Evolutionary conservation across 2,113 vertebrate genomes (phyloP).

Genomic region (Hippocampus abdominalis): DNA sequence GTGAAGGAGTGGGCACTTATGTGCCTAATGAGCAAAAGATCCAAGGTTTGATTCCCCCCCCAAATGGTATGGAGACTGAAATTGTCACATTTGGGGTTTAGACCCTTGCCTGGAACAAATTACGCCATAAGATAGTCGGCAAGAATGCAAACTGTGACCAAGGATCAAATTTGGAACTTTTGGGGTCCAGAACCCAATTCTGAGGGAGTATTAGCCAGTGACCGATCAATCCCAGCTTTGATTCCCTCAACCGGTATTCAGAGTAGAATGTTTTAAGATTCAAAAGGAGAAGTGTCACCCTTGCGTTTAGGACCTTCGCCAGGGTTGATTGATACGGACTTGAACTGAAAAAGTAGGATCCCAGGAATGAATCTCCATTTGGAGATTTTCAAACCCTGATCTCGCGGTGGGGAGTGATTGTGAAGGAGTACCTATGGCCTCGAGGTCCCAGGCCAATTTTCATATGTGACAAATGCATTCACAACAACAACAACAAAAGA

Average conservation of each 20-base stretch:
- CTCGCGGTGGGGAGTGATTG: background rate
- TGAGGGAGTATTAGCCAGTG: too few species aligned
- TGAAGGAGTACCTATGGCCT: too few species aligned
- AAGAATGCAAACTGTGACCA: background rate
- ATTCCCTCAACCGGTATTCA: background rate
- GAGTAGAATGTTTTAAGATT: too few species aligned
- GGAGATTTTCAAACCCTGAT: background rate
- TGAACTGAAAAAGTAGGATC: too few species aligned
- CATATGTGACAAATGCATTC: background rate
- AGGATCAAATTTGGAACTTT: too few species aligned
- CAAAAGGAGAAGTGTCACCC: too few species aligned
- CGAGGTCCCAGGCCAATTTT: background rate
- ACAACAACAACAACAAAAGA: background rate
- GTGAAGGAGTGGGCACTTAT: background rate
- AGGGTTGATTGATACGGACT: background rate
- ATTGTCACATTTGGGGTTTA: background rate
- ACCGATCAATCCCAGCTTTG: background rate
- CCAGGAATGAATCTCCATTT: background rate
- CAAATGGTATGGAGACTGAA: background rate
- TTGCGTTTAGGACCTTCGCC: background rate
- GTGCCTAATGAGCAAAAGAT: background rate
- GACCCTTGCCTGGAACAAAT: background rate
- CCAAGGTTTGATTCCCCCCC: background rate
- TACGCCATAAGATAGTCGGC: too few species aligned
- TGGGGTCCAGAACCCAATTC: too few species aligned